Evolutionary conservation across 2,113 vertebrate genomes (phyloP), one percentile per base, ranked within the genome.

Genomic region (Oryzias curvinotus): DNA sequence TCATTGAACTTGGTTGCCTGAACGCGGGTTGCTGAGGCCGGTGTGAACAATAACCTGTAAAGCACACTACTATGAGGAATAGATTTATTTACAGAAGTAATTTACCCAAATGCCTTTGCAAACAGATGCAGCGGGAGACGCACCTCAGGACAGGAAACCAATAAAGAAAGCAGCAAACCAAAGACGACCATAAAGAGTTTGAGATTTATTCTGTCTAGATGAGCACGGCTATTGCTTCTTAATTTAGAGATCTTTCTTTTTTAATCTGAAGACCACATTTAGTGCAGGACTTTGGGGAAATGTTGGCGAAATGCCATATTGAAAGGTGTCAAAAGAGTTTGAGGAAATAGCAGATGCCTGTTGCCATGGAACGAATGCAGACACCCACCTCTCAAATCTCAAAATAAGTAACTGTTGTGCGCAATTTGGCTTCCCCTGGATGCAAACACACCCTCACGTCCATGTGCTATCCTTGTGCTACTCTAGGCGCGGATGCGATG

Each of bases 81-180:
- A 54, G 54, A 76, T 85, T 83, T 80, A 85, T 86, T 85, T 73
- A 64, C 57, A 76, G 48, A 75, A 71, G 77, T 70, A 77, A 82
- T 82, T 74, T 78, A 52, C 62, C 75, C 52, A 78, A 85, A 73
- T 65, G 70, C 60, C 62, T 83, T 47, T 18, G 65, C 78, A 49
- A 73, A 73, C 51, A 81, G 62, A 60, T 53, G 30, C 21, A 62
- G 63, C 75, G 75, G 80, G 83, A 86, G 71, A 68, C 71, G 76
- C 81, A 82, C 85, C 81, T 85, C 76, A 81, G 76, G 75, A 73
- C 73, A 84, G 77, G 72, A 86, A 78, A 75, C 70, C 55, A 47
- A 71, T 64, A 62, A 57, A 59, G 68, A 47, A 70, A 62, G 50
- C 62, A 84, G 80, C 73, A 73, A 59, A 25, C 46, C 19, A 18